phyloP scores from a whole-genome alignment of 2,888 invertebrate genomes.

The Scaptodrosophila latifasciaeformis region DNA sequence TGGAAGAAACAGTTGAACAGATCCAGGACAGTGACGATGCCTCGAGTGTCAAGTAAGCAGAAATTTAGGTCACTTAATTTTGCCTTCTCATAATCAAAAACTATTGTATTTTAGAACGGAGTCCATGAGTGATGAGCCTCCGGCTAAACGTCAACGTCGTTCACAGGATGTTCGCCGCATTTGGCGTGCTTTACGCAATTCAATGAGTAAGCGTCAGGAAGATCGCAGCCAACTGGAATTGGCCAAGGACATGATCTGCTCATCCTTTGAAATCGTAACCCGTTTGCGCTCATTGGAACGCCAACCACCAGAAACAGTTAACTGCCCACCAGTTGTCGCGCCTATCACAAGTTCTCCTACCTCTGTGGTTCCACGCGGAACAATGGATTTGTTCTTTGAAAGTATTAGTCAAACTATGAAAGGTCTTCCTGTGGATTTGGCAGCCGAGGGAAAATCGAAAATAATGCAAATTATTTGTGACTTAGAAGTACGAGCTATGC shows the following conservation, averaged over 20 bases:
- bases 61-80: neutral
- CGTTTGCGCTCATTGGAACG: constrained; percentile 49
- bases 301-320: neutral
- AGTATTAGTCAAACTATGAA: constrained; percentile 68
- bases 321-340: neutral
- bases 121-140: constrained; percentile 39
- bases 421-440: constrained; percentile 57
- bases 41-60: constrained; percentile 50
- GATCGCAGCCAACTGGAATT: constrained; percentile 52
- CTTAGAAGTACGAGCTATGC: constrained; percentile 58
- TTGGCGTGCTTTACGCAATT: constrained; percentile 36
- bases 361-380: constrained; percentile 35
- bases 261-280: constrained; percentile 51
- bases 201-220: constrained; percentile 30
- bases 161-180: constrained; percentile 40
- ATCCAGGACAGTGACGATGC: constrained; percentile 37
- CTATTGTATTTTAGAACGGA: no score
- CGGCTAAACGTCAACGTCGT: constrained; percentile 40
- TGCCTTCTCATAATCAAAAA: neutral
- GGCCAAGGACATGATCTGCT: constrained; percentile 57
- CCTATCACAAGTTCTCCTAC: neutral
- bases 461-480: constrained; percentile 68
- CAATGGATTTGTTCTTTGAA: constrained; percentile 65
- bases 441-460: constrained; percentile 65
- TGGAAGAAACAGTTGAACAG: no score